These are phyloP conservation scores for Mongoloraphidia duomilia DNA, from an alignment of 2,888 invertebrate genomes.

Conservation along the genomic window DNA sequence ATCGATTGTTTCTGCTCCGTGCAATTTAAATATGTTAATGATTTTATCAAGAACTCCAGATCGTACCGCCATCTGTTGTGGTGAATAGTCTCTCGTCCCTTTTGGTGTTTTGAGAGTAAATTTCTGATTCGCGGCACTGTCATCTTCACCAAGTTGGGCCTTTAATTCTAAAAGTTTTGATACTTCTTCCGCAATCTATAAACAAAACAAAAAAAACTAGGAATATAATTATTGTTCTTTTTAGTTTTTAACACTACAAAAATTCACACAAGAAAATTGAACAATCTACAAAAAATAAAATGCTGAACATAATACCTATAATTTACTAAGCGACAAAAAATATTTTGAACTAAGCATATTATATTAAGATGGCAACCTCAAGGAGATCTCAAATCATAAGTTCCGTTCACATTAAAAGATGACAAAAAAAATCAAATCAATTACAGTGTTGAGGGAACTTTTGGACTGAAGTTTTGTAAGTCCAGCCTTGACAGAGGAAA, in stretches of 20 bases:
- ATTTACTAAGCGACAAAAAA: no score
- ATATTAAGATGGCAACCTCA: no score
- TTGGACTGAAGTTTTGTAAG: no score
- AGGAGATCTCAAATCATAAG: no score
- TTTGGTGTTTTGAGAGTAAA: constrained; percentile 82
- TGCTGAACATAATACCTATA: no score
- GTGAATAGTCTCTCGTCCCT: constrained; percentile 88
- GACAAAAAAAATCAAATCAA: no score
- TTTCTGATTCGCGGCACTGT: constrained; percentile 46
- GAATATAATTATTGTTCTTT: neutral
- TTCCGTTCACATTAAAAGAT: no score
- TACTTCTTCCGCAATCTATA: constrained; percentile 75
- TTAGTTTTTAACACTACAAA: neutral
- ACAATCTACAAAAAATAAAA: no score
- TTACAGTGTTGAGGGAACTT: no score
- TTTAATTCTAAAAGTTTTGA: constrained; percentile 68
- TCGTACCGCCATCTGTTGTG: constrained; percentile 88
- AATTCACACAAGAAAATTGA: no score
- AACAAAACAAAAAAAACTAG: constrained; percentile 17
- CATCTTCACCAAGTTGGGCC: constrained; percentile 45
- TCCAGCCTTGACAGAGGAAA: no score
- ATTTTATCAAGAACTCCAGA: constrained; percentile 77
- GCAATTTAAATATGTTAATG: constrained; percentile 78
- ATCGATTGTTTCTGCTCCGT: constrained; percentile 96
- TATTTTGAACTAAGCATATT: no score